A percentile compares a stretch with the other conserved stretches of the same genome.
Evolutionary conservation across 2,888 invertebrate genomes (phyloP).

Genomic region (Rhagium mordax): DNA sequence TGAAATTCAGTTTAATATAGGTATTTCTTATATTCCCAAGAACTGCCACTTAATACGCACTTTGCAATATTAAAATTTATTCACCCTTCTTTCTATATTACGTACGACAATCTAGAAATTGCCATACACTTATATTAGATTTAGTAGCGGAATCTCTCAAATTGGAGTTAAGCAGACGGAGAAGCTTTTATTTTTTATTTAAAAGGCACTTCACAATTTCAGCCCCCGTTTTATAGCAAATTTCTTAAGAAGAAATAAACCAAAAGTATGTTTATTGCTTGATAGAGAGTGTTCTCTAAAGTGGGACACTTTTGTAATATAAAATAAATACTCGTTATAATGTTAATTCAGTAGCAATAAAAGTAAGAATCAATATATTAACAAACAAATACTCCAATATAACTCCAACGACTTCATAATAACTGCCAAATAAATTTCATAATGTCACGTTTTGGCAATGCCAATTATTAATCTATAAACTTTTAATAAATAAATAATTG

Average conservation of each 20-base stretch:
- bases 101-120: constrained; percentile 26
- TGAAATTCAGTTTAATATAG: not conserved
- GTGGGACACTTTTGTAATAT: too few relatives aligned
- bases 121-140: constrained; percentile 22
- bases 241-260: not conserved
- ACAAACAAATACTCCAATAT: too few relatives aligned
- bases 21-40: constrained; percentile 8
- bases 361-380: too few relatives aligned
- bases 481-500: too few relatives aligned
- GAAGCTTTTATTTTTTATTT: constrained; percentile 18
- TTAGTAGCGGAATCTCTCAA: constrained; percentile 15
- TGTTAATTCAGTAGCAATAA: too few relatives aligned
- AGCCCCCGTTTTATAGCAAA: not conserved
- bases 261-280: not conserved
- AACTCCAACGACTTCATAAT: too few relatives aligned
- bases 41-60: constrained; percentile 28
- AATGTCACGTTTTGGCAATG: too few relatives aligned
- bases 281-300: too few relatives aligned
- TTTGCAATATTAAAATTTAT: constrained; percentile 41
- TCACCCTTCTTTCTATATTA: constrained; percentile 34
- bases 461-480: too few relatives aligned
- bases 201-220: not conserved
- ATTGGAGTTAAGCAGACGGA: constrained; percentile 21
- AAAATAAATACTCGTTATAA: too few relatives aligned
- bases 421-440: too few relatives aligned